These are phyloP conservation scores for Orussus abietinus DNA, from an alignment of 1,140 invertebrate species.

Conservation along the genomic window DNA sequence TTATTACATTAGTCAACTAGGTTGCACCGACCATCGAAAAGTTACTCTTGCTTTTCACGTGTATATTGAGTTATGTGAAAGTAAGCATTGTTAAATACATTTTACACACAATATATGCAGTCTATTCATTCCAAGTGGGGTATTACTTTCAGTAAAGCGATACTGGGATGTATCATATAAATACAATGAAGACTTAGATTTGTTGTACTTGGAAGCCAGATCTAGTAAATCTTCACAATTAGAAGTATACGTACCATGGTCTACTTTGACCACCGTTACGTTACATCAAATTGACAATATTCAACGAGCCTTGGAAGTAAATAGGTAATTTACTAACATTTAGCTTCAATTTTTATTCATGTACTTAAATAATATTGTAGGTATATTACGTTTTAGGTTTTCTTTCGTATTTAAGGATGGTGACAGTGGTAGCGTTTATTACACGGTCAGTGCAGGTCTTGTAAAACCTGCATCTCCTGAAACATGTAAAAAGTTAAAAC, in stretches of 20 bases:
- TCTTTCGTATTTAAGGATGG: slow-evolving; percentile 46
- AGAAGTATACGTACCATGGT: slow-evolving; percentile 44
- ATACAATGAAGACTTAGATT: slow-evolving; percentile 33
- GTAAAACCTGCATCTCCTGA: slow-evolving; percentile 39
- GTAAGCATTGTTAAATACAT: slow-evolving; percentile 23
- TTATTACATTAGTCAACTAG: slow-evolving; percentile 44
- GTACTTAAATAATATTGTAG: slow-evolving; percentile 1
- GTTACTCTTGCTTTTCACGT: slow-evolving; percentile 46
- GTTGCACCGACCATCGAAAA: slow-evolving; percentile 45
- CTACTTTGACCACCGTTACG: slow-evolving; percentile 31
- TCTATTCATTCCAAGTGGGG: slow-evolving; percentile 9
- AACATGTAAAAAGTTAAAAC: slow-evolving; percentile 27
- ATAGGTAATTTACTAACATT: slow-evolving; percentile 19
- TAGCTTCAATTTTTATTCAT: slow-evolving; percentile 1
- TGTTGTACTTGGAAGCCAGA: slow-evolving; percentile 43
- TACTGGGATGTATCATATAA: slow-evolving; percentile 45
- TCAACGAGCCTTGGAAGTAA: slow-evolving; percentile 28
- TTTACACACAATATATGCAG: slow-evolving; percentile 10
- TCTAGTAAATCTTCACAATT: slow-evolving; percentile 26
- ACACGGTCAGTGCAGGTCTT: slow-evolving; percentile 39
- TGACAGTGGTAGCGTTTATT: slow-evolving; percentile 43
- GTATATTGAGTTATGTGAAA: slow-evolving; percentile 50
- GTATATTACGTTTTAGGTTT: slow-evolving; percentile 33
- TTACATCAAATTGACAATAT: slow-evolving; percentile 42
- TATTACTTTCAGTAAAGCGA: slow-evolving; percentile 27